Base-by-base conservation (phyloP, 2,797 vertebrate genomes). In the Rhadinocentrus ornatus region DNA sequence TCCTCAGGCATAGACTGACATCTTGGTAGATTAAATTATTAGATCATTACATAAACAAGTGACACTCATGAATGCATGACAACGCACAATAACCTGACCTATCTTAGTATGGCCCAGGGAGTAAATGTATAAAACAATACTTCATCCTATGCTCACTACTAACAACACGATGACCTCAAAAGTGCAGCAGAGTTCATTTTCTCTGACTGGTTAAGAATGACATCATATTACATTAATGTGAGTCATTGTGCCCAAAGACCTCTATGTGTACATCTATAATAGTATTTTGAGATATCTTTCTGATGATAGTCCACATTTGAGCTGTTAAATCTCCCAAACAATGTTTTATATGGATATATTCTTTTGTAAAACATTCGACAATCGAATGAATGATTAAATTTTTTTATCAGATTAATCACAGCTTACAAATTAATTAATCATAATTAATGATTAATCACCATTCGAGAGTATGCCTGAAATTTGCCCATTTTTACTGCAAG, bases 171-270 rank as follows among this genome's bases (percentile, higher is more conserved):
- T 48, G 50, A 22, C 27, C n/a, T 64, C 44, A 41, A 71, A 6
- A 80, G 76, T 50, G 55, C n/a, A 55, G 48, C 39, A 53, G 12
- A 58, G 59, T 52, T 70, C 27, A 78, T 62, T 41, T 61, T 69
- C 24, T 29, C 44, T 10, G 32, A 66, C 22, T 60, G 53, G 20
- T 41, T 50, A n/a, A n/a, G 22, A 64, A 62, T 63, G 41, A 66
- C 54, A 85, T 70, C 50, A 34, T 0, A 16, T 66, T 48, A 24
- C 22, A 48, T 62, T 54, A 29, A 73, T 39, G 52, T 26, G 27
- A 71, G 73, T 63, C 52, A 41, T 3, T 50, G 16, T 53, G 9
- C 32, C 12, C 48, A 50, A n/a, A 24, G 34, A 20, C 37, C 18
- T 64, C 12, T 13, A 13, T 13, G 35, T 37, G 22, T 53, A 22